phyloP scores from a whole-genome alignment of 2,797 vertebrate species.

The Peromyscus aztecus region DNA sequence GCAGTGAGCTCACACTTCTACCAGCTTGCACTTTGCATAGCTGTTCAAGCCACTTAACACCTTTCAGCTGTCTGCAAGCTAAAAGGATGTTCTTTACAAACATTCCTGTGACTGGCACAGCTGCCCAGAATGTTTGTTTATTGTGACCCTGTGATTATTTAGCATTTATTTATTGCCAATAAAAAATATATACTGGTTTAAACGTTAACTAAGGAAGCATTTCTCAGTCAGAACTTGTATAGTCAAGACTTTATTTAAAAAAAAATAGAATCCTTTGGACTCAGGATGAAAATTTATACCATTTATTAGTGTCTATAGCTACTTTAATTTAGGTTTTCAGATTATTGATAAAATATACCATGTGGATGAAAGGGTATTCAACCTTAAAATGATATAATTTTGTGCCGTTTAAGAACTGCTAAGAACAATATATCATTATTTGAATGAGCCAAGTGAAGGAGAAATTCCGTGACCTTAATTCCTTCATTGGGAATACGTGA shows the following conservation, averaged over 20 bases:
- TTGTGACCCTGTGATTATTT: background rate
- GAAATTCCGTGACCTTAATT: conserved; percentile 51
- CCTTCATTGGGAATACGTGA: background rate
- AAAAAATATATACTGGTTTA: conserved; percentile 74
- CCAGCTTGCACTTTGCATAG: conserved; percentile 79
- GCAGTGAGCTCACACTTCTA: conserved; percentile 72
- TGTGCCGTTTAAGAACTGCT: conserved; percentile 51
- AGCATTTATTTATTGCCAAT: conserved; percentile 52
- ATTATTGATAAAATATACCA: conserved; percentile 28
- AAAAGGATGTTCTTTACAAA: conserved; percentile 76
- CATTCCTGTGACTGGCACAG: conserved; percentile 68
- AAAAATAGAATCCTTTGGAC: conserved; percentile 32
- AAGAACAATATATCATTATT: conserved; percentile 52
- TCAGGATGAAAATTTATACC: background rate
- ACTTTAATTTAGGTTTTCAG: conserved; percentile 71
- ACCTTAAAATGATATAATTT: conserved; percentile 63
- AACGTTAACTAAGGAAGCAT: background rate
- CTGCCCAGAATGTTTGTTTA: conserved; percentile 75
- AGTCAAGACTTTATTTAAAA: background rate
- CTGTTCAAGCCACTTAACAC: conserved; percentile 86
- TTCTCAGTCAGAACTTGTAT: background rate
- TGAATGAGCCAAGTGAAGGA: conserved; percentile 55
- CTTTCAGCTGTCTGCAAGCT: conserved; percentile 86
- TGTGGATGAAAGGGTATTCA: background rate
- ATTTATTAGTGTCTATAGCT: conserved; percentile 52